Evolutionary conservation across 2,797 vertebrate genomes (phyloP).

Genomic region (Pelobates cultripes): DNA sequence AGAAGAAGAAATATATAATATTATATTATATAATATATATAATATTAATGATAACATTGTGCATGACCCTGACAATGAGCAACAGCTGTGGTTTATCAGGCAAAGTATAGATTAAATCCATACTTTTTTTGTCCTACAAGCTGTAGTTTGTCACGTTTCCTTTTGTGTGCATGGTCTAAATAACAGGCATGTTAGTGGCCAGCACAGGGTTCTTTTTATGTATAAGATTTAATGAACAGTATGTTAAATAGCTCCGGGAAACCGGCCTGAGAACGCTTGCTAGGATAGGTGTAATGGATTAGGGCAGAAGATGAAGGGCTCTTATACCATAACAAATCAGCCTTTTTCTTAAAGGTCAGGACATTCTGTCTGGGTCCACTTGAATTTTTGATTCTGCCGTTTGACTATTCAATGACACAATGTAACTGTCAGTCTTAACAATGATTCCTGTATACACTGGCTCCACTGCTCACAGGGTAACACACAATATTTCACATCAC

Average conservation of each 20-base stretch:
- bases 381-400: constrained; percentile 95
- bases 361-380: constrained; percentile 99
- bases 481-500: constrained; percentile 98
- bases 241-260: constrained; percentile 69
- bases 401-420: constrained; percentile 96
- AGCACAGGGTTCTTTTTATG: not conserved
- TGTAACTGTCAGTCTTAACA: constrained; percentile 99
- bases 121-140: too few relatives aligned
- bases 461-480: constrained; percentile 95
- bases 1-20: not conserved
- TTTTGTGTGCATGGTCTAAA: not conserved
- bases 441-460: constrained; percentile 93
- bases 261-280: constrained; percentile 81
- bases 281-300: constrained; percentile 83
- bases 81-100: not conserved
- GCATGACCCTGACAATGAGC: not conserved
- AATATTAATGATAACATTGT: not conserved
- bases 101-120: not conserved
- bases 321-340: constrained; percentile 97
- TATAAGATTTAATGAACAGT: constrained; percentile 3
- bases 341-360: constrained; percentile 99
- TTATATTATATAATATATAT: too few relatives aligned
- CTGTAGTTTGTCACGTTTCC: not conserved
- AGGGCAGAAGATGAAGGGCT: constrained; percentile 77
- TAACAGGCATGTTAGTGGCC: not conserved